Evolutionary conservation across 2,888 invertebrate species (phyloP), one percentile per base, ranked within the genome.

Genomic region (Bhutanitis thaidina): DNA sequence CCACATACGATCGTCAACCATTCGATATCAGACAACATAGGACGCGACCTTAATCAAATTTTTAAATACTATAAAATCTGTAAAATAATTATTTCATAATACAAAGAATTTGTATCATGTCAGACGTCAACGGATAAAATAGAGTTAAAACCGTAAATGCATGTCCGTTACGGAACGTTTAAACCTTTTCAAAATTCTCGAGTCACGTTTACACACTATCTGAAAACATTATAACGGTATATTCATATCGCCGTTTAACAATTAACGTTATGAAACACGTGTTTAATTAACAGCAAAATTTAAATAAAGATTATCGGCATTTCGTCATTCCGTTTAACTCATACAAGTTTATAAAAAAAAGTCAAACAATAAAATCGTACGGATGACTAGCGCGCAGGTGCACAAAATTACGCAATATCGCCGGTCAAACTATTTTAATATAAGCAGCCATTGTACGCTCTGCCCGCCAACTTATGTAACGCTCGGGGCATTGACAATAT

Each of bases 381-480:
- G 52, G 61, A 59, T 61, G 62, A 61, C 57, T 60, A 9, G 16
- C 10, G 32, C 51, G 52, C 66, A 67, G 66, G 65, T 67, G 66
- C 45, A 30, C 49, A 9, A 27, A 50, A 53, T 58, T 59, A 52
- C 54, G 51, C 40, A 53, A 55, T 60, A 57, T 61, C 60, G 59
- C 66, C 41, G 44, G 47, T 54, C 59, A 64, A 68, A 78, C 74
- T 81, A 81, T 81, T 80, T 75, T 79, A 80, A 80, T 83, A 82
- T 74, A 74, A 71, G 68, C 74, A 62, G 57, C 69, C 70, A 77
- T 76, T 77, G 80, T 75, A 57, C 54, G 58, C 12, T 16, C 39
- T 34, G 41, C 40, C 43, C 55, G 56, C 54, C 49, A 55, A 61
- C 62, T 67, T 66, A 60, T 55, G 55, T 49, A 49, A 49, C 27